Conservation (phyloP, 2,888 invertebrate genomes). For the Orgyia antiqua region DNA sequence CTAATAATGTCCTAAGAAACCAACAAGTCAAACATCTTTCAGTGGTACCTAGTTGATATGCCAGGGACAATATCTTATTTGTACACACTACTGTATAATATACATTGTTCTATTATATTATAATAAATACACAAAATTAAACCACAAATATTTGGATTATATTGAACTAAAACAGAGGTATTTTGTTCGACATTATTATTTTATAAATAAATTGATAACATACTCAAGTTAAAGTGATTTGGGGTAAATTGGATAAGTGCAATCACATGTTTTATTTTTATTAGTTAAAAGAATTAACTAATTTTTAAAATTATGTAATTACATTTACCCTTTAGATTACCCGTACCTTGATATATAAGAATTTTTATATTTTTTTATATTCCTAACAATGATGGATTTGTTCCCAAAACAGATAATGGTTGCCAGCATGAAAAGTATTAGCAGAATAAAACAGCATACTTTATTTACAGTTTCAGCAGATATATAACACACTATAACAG, state of each 20-base stretch:
- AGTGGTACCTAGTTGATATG: slow-evolving; percentile 67
- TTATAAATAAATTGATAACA: too few relatives aligned
- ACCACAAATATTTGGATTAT: slow-evolving; percentile 34
- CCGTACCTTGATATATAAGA: too few relatives aligned
- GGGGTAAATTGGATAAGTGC: too few relatives aligned
- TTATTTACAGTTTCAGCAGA: slow-evolving; percentile 29
- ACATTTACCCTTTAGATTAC: too few relatives aligned
- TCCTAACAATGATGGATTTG: slow-evolving; percentile 44
- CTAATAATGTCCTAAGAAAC: too few relatives aligned
- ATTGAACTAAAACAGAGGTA: slow-evolving; percentile 32
- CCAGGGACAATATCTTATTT: slow-evolving; percentile 52
- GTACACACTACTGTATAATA: slow-evolving; percentile 43
- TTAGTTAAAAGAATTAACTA: too few relatives aligned
- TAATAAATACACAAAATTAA: slow-evolving; percentile 30
- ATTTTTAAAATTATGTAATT: too few relatives aligned
- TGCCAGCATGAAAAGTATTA: slow-evolving; percentile 33
- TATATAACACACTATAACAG: slow-evolving; percentile 19
- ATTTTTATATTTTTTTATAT: slow-evolving; percentile 8
- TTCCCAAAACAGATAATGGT: slow-evolving; percentile 64
- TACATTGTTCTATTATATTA: slow-evolving; percentile 28
- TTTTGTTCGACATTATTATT: slow-evolving; percentile 24
- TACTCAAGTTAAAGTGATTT: too few relatives aligned
- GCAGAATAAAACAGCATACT: slow-evolving; percentile 21
- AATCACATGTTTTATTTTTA: too few relatives aligned
- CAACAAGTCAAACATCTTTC: slow-evolving; percentile 34